Evolutionary conservation across 2,113 vertebrate genomes (phyloP).

Genomic region (Phylloscopus trochiloides): DNA sequence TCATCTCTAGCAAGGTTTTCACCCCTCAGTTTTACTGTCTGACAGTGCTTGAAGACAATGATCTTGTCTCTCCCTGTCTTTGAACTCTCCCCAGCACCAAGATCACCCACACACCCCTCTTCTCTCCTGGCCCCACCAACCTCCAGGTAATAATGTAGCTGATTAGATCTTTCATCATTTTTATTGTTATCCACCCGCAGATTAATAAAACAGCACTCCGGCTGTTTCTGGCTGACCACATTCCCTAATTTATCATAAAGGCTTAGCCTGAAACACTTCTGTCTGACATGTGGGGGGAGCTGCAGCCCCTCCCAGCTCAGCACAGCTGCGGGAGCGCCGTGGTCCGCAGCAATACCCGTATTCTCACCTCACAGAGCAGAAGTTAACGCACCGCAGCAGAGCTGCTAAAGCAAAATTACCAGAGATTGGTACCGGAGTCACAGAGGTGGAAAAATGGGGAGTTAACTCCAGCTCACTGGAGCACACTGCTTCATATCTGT

Average conservation of each 20-base stretch:
- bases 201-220: slow-evolving; percentile 50
- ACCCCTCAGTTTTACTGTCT: neutral
- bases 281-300: neutral
- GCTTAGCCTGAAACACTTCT: slow-evolving; percentile 24
- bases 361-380: slow-evolving; percentile 21
- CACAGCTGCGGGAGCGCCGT: neutral
- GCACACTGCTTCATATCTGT: slow-evolving; percentile 23
- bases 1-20: neutral
- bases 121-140: neutral
- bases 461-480: slow-evolving; percentile 65
- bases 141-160: slow-evolving; percentile 40
- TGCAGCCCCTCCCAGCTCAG: slow-evolving; percentile 35
- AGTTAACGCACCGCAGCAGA: slow-evolving; percentile 25
- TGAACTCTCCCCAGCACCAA: neutral
- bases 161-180: slow-evolving; percentile 67
- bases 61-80: neutral
- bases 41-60: neutral
- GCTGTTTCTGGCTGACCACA: slow-evolving; percentile 63
- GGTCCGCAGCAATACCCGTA: neutral
- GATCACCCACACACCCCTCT: slow-evolving; percentile 2
- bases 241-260: slow-evolving; percentile 60
- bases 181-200: slow-evolving; percentile 63
- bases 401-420: slow-evolving; percentile 41
- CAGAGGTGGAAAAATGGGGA: slow-evolving; percentile 40
- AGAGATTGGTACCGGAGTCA: slow-evolving; percentile 49